Evolutionary conservation across 2,113 vertebrate genomes (phyloP).

Genomic region (Burhinus bistriatus): DNA sequence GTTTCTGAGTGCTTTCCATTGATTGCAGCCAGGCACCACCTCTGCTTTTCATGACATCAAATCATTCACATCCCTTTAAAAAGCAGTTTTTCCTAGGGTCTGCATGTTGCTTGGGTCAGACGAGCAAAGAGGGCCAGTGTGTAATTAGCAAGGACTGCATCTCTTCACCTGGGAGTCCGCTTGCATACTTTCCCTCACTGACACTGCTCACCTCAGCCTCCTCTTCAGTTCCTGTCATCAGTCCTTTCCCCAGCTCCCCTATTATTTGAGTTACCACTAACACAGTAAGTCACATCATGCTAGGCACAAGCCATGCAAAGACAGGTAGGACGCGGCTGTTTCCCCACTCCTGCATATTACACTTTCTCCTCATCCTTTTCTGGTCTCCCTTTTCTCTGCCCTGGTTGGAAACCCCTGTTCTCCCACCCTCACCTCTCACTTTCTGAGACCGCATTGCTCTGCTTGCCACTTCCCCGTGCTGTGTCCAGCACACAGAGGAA

Average conservation of each 20-base stretch:
- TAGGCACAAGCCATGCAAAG: neutral
- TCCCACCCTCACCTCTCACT: neutral
- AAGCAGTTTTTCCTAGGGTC: neutral
- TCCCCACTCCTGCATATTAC: neutral
- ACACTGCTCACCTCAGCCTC: neutral
- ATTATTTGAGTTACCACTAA: neutral
- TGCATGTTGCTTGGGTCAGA: neutral
- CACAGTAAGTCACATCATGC: too few relatives aligned
- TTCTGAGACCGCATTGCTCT: accelerated
- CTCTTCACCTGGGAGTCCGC: neutral
- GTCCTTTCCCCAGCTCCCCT: neutral
- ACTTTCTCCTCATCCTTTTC: neutral
- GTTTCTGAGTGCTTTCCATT: neutral
- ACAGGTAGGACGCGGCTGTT: accelerated
- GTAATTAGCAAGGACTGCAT: neutral
- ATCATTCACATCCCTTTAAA: neutral
- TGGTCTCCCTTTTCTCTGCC: neutral
- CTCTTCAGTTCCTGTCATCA: neutral
- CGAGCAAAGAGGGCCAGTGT: neutral
- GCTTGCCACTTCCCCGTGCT: neutral
- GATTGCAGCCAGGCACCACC: neutral
- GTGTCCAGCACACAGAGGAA: neutral
- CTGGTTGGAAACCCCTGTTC: neutral
- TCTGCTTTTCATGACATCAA: neutral
- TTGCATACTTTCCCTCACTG: neutral